Base-by-base conservation (phyloP, 2,888 invertebrate species). In the Myathropa florea region DNA sequence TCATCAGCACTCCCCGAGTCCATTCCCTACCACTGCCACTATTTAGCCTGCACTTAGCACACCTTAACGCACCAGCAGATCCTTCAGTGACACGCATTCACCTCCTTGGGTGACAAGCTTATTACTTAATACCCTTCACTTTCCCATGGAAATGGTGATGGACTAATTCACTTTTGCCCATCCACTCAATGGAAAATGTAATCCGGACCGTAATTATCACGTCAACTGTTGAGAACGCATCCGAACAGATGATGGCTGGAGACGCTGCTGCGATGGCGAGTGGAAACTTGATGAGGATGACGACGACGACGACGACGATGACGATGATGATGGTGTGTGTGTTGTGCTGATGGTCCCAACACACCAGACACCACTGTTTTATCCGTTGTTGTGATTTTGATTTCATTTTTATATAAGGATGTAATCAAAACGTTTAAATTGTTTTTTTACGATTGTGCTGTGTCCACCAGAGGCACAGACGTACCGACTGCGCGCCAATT, bases 401-500 rank as follows among this genome's bases (percentile, higher is more conserved):
- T 81, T 73, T 63, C 75, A 18, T 10, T 55, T 79, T 71, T 79
- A 73, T 83, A 78, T 79, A 82, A 86, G 86, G 86, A 86, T 86
- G 86, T 79, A 86, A 86, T 86, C 86, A 86, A 86, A 73, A 83
- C 79, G 78, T 86, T 86, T 79, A 79, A 83, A 83, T 83, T 86
- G 73, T 78, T 79, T 61, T 46, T 80, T 82, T 85, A 82, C 82
- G 77, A 82, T 78, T 85, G 77, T 78, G 30, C 46, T 46, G n/a
- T 77, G 73, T 70, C 72, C 85, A 86, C 55, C 53, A 73, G 46
- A 46, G 46, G 46, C 46, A 39, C 72, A 77, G 30, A 71, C 46
- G 55, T 28, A 61, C 14, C 39, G 68, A 36, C 36, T 63, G 28
- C 55, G 39, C 33, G 60, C 63, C 68, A 57, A 57, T 70, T 55